Evolutionary conservation across 1,140 invertebrate genomes (phyloP), one percentile per base, ranked within the genome.

Genomic region (Metopolophium dirhodum): DNA sequence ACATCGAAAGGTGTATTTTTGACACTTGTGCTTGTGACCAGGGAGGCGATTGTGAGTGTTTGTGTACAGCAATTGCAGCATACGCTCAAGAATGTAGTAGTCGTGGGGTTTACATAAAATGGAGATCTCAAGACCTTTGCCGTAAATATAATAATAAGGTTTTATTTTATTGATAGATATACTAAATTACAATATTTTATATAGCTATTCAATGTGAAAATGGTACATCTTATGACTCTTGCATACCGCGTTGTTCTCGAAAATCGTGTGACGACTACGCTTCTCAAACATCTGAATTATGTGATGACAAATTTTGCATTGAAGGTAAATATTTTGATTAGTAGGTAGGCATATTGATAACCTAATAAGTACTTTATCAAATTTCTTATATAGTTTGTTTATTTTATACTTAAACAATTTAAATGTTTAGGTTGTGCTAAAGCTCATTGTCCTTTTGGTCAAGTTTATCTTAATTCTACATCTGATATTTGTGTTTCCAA

Each of bases 11-110:
- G 94, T 98, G 98, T 95, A 96, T 97, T 92, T 96, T 96, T 92
- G 98, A 98, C 95, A 96, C 97, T 1, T 99, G 98, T 95, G 98
- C 97, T 47, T 99, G 98, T 95, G 98, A 98, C 95, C 95, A 96
- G 94, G 98, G 98, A 37, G 98, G 97, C 0, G 98, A 99, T 95
- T 99, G 98, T 95, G 97, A 98, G 93, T 99, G 98, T 95, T 95
- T 98, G 0, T 99, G 98, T 95, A 98, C 98, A 2, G 97, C 98
- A 1, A 95, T 99, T 30, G 97, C 98, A 0, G 97, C 97, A 9
- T 99, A 99, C 95, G 97, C 98, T 37, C 96, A 98, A 94, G 96
- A 97, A 94, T 99, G 98, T 95, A 97, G 96, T 87, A 95, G 96
- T 6, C 96, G 96, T 85, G 97, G 97, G 30, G 96, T 97, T 35